A percentile compares a stretch with the other conserved stretches of the same genome.
These are phyloP conservation scores for Drosophila ficusphila DNA, from an alignment of 1,140 invertebrate genomes.

Conservation along the genomic window DNA sequence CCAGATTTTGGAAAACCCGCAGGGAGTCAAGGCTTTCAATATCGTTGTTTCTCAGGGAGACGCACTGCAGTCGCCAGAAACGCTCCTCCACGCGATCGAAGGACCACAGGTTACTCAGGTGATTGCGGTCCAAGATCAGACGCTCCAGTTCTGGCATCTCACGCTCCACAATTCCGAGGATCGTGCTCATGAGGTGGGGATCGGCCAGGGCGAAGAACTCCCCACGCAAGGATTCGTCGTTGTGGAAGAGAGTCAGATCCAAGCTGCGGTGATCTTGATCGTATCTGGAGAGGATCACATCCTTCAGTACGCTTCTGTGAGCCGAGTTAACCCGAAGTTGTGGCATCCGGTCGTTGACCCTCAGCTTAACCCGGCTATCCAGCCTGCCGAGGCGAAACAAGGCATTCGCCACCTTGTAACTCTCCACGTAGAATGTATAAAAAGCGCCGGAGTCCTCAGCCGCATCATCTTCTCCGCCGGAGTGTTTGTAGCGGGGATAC, in stretches of 20 bases:
- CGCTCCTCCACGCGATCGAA: conserved; percentile 27
- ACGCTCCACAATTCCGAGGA: conserved; percentile 16
- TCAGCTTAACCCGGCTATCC: conserved; percentile 1
- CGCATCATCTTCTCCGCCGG: conserved; percentile 37
- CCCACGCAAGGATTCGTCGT: conserved; percentile 6
- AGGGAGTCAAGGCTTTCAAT: conserved; percentile 5
- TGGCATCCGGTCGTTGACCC: conserved; percentile 29
- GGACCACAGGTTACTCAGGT: conserved; percentile 14
- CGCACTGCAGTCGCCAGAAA: conserved; percentile 11
- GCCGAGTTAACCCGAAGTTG: neutral
- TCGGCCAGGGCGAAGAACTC: conserved; percentile 44
- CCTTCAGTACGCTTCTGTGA: conserved; percentile 14
- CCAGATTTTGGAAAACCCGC: conserved; percentile 14
- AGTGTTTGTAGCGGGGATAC: conserved; percentile 23
- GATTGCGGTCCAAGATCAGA: conserved; percentile 42
- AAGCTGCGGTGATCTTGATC: conserved; percentile 5
- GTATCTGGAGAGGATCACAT: conserved; percentile 23
- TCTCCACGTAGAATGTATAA: conserved; percentile 51
- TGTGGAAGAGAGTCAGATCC: conserved; percentile 33
- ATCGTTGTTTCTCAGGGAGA: conserved; percentile 42
- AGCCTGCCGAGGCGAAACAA: neutral
- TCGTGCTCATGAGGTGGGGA: conserved; percentile 15
- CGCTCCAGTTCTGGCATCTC: conserved; percentile 25
- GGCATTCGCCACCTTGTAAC: conserved; percentile 26
- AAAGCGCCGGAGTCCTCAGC: conserved; percentile 21